phyloP scores from a whole-genome alignment of 2,797 vertebrate genomes.

The Diglossa cyanea region DNA sequence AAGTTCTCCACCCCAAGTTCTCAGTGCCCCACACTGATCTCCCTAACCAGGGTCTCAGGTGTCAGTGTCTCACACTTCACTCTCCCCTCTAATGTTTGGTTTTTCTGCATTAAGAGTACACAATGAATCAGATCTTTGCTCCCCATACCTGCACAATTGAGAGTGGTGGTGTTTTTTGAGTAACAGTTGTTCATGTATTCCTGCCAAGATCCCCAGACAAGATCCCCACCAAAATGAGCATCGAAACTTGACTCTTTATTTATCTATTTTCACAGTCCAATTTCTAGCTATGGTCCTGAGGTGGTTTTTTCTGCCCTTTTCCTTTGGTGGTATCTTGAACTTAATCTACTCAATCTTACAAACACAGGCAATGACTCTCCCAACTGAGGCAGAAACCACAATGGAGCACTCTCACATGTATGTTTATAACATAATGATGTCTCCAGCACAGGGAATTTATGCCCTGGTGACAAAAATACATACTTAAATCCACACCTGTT shows the following conservation, averaged over 20 bases:
- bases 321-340: neutral
- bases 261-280: neutral
- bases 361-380: neutral
- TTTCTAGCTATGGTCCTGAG: neutral
- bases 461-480: constrained; percentile 17
- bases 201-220: neutral
- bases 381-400: neutral
- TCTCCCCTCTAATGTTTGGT: neutral
- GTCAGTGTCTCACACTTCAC: neutral
- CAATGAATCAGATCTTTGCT: neutral
- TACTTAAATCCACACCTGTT: constrained; percentile 7
- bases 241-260: neutral
- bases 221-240: neutral
- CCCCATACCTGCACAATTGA: neutral
- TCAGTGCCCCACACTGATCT: neutral
- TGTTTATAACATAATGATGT: neutral
- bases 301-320: neutral
- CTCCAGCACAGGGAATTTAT: neutral
- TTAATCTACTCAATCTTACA: neutral
- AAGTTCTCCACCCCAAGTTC: neutral
- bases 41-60: fast-evolving
- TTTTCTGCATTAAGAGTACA: neutral
- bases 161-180: neutral
- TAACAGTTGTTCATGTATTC: neutral
- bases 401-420: neutral